Conservation (phyloP, 1,140 invertebrate species). For the Bombus confusus region DNA sequence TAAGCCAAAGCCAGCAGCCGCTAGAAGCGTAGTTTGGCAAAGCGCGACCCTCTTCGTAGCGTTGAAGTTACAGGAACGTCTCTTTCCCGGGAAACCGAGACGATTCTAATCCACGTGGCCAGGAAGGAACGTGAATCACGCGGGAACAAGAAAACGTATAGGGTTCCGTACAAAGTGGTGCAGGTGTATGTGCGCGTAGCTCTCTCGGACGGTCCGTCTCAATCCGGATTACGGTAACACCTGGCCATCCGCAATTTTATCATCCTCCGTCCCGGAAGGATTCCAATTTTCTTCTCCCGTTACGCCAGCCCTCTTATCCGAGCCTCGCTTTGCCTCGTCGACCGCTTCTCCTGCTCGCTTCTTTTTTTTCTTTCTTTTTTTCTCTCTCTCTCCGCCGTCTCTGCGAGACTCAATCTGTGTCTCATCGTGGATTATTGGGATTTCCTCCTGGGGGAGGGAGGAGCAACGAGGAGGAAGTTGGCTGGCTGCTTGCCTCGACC, state of each 20-base stretch:
- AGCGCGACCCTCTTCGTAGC: neutral
- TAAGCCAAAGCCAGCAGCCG: neutral
- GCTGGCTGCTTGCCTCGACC: constrained; percentile 51
- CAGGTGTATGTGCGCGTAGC: constrained; percentile 38
- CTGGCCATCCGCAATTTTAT: constrained; percentile 80
- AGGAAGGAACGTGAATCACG: constrained; percentile 13
- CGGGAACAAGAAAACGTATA: constrained; percentile 19
- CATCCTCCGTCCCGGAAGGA: constrained; percentile 76
- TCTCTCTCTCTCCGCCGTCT: constrained; percentile 65
- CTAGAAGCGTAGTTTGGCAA: neutral
- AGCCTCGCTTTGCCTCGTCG: neutral
- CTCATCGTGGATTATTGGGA: constrained; percentile 81
- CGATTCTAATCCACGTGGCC: constrained; percentile 34
- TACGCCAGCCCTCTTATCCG: constrained; percentile 34
- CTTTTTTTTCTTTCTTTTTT: constrained; percentile 35
- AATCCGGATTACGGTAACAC: constrained; percentile 79
- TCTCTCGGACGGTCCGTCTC: constrained; percentile 50
- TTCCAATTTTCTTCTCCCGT: constrained; percentile 79
- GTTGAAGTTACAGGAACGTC: neutral
- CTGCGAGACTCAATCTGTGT: constrained; percentile 80
- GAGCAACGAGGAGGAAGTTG: constrained; percentile 36
- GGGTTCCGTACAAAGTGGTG: constrained; percentile 27
- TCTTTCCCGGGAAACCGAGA: constrained; percentile 17
- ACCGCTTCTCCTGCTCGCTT: constrained; percentile 32
- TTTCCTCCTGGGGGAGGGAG: constrained; percentile 64